Conservation (phyloP, 2,888 invertebrate species). For the Ommatoiulus sabulosus region DNA sequence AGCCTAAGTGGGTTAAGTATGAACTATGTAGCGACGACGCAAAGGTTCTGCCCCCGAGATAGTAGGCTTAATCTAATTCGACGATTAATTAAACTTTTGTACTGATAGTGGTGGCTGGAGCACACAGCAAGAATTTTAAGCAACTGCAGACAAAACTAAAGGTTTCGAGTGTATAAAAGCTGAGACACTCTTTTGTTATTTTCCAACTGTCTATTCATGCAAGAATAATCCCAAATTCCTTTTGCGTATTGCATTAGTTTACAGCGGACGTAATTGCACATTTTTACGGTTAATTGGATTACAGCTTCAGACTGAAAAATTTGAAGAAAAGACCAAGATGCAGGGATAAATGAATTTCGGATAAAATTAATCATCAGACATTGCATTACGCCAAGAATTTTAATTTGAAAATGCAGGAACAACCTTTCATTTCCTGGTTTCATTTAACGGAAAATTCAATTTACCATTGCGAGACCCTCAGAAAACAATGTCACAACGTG, state of each 20-base stretch:
- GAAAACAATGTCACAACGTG: not conserved
- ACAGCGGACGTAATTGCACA: conserved; percentile 17
- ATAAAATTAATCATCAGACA: conserved; percentile 35
- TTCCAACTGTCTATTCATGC: conserved; percentile 45
- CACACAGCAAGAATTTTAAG: conserved; percentile 18
- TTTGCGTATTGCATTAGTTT: conserved; percentile 32
- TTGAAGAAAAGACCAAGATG: conserved; percentile 16
- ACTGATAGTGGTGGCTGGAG: not conserved
- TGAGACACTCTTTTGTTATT: not conserved
- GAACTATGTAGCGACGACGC: not conserved
- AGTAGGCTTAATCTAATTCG: conserved; percentile 39
- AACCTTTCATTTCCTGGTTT: not conserved
- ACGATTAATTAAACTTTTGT: conserved; percentile 18
- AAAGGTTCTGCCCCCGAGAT: conserved; percentile 22
- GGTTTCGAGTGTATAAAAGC: conserved; percentile 21
- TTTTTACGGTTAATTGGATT: conserved; percentile 47
- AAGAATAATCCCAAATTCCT: conserved; percentile 38
- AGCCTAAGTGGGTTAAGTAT: not conserved
- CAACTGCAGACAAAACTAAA: conserved; percentile 30
- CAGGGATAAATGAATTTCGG: conserved; percentile 17
- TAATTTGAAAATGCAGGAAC: not conserved
- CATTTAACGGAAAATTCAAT: not conserved
- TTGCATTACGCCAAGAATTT: conserved; percentile 22
- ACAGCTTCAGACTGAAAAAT: conserved; percentile 23
- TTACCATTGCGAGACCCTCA: not conserved